Evolutionary conservation across 2,888 invertebrate species (phyloP).

Genomic region (Tuberolachnus salignus): DNA sequence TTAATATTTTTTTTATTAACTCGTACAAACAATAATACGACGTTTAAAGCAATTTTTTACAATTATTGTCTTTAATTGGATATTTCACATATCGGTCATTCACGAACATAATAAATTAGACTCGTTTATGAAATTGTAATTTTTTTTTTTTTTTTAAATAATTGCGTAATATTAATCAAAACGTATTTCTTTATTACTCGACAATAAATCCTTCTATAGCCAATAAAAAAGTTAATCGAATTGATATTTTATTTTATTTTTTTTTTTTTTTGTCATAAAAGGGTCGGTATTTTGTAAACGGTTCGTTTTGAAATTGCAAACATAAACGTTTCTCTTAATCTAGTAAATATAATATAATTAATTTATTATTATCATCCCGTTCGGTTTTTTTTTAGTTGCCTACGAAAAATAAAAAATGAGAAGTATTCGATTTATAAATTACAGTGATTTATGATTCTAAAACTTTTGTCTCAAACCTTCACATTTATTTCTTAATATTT

Average conservation of each 20-base stretch:
- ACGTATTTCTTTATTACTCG: background rate
- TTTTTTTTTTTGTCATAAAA: background rate
- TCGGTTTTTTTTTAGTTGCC: background rate
- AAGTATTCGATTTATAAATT: conserved; percentile 9
- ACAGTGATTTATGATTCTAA: conserved; percentile 26
- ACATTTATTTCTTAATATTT: conserved; percentile 6
- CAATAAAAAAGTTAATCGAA: background rate
- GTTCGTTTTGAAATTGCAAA: background rate
- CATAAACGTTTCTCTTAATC: conserved; percentile 11
- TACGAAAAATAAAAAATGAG: background rate
- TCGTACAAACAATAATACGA: no score
- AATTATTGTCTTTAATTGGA: no score
- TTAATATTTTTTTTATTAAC: no score
- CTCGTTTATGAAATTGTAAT: no score
- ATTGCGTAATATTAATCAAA: background rate
- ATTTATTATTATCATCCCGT: background rate
- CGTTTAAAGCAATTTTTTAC: no score
- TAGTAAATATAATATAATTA: background rate
- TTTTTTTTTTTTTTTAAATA: no score
- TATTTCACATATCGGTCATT: no score
- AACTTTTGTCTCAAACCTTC: conserved; percentile 25
- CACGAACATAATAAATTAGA: no score
- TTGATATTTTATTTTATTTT: background rate
- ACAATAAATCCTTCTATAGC: background rate
- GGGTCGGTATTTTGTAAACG: background rate